phyloP scores from a whole-genome alignment of 2,113 vertebrate genomes.

The Lonchura striata region DNA sequence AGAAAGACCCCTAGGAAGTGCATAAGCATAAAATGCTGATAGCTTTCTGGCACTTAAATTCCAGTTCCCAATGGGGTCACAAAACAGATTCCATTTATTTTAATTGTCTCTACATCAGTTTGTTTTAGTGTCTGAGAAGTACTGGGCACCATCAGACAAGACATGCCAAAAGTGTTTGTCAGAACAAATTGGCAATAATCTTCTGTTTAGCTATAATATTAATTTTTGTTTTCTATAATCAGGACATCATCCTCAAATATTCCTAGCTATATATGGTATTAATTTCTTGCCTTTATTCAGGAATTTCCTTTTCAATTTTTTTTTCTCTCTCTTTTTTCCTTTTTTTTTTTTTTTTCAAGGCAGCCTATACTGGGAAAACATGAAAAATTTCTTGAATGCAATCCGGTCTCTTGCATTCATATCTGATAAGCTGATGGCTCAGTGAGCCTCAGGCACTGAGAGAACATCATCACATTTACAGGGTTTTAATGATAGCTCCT shows the following conservation, averaged over 20 bases:
- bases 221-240: background rate
- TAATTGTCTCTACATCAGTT: background rate
- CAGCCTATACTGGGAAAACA: background rate
- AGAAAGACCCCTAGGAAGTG: background rate
- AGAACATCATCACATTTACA: background rate
- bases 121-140: background rate
- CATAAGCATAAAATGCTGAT: background rate
- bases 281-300: constrained; percentile 21
- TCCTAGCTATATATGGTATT: constrained; percentile 15
- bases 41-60: background rate
- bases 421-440: background rate
- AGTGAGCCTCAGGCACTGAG: background rate
- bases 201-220: background rate
- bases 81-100: constrained; percentile 8
- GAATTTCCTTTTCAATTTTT: constrained; percentile 17
- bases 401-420: background rate
- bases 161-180: background rate
- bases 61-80: background rate
- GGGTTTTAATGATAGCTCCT: background rate
- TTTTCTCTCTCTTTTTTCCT: background rate
- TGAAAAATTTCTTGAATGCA: background rate
- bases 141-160: background rate
- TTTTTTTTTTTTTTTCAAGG: background rate
- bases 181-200: background rate
- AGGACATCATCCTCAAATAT: background rate